phyloP scores from a whole-genome alignment of 2,113 vertebrate species.

The Oncorhynchus nerka region DNA sequence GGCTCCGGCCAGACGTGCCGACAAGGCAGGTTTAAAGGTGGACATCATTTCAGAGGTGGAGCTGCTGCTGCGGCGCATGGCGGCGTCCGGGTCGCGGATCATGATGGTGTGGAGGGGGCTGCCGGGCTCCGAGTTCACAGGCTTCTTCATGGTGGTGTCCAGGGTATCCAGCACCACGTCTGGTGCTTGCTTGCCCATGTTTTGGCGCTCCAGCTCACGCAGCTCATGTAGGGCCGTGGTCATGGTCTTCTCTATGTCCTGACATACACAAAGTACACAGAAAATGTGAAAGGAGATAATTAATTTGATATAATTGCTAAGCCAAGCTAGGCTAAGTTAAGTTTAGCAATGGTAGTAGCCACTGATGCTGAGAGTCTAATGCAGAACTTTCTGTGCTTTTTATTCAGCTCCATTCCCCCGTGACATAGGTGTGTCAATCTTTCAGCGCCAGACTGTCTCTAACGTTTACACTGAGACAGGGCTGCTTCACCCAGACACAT shows the following conservation, averaged over 20 bases:
- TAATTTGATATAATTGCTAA: not conserved
- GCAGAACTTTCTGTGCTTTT: no score
- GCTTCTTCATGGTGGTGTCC: constrained; percentile 91
- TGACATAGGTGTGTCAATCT: constrained; percentile 22
- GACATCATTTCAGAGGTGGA: constrained; percentile 95
- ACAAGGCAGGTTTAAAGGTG: constrained; percentile 93
- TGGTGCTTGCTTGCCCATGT: constrained; percentile 92
- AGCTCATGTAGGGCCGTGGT: constrained; percentile 93
- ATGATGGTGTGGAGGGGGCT: constrained; percentile 96
- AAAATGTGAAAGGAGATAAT: not conserved
- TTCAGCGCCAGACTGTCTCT: constrained; percentile 23
- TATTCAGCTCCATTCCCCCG: no score
- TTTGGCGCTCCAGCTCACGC: constrained; percentile 93
- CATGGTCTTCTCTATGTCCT: constrained; percentile 99
- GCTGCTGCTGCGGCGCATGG: constrained; percentile 93
- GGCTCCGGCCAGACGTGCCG: constrained; percentile 84
- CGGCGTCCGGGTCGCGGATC: constrained; percentile 93
- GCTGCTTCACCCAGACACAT: constrained; percentile 37
- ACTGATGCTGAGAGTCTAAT: not conserved
- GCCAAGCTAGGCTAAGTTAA: not conserved
- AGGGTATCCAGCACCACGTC: constrained; percentile 96
- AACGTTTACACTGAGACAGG: constrained; percentile 30
- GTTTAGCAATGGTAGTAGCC: not conserved
- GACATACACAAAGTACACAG: not conserved
- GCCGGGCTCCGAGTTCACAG: constrained; percentile 86